Base-by-base conservation (phyloP, 2,113 vertebrate species). In the Hemiscyllium ocellatum region DNA sequence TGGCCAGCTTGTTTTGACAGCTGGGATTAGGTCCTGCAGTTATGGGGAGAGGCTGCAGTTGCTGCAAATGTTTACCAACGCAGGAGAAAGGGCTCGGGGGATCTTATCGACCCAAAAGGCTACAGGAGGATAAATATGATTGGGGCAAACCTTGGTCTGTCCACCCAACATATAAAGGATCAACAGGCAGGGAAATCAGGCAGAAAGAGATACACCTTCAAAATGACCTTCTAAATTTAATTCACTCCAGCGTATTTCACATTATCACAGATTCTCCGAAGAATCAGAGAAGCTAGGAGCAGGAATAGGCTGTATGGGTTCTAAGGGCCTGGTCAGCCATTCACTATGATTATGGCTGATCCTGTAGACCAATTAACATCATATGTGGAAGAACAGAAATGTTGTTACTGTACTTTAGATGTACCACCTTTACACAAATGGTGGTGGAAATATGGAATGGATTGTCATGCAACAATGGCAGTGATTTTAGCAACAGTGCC, bases 1-100 rank as follows among this genome's bases (percentile, higher is more conserved):
- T 83, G 80, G 80, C 37, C 37, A 22, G 80, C 80, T 83, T 83
- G 80, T 83, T 83, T 83, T 42, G 80, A 83, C 80, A 83, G 80
- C 80, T 83, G 80, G 37, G 80, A 83, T 83, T 83, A 42, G 37
- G 80, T 37, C 80, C 17, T 19, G 6, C 37, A 83, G 37, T 83
- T 83, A 83, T 47, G 80, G 80, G 17, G 80, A 83, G 37, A 47
- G 37, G 80, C 80, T 83, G 80, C 37, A 42, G 80, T 42, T 2
- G 37, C 17, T 80, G 76, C 2, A n/a, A 80, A 80, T 80, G 76
- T 80, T 83, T 83, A 83, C 80, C 80, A 83, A 5, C 42, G 37
- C 15, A 83, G 80, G 37, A 83, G 80, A 47, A 37, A 47, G 42
- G 37, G 4, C 80, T 47, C 37, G 17, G 15, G 37, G 80, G 17